Percentiles rank a stretch among this genome's conserved stretches.
Conservation (phyloP, 2,113 vertebrate genomes). For the Tinamus guttatus region DNA sequence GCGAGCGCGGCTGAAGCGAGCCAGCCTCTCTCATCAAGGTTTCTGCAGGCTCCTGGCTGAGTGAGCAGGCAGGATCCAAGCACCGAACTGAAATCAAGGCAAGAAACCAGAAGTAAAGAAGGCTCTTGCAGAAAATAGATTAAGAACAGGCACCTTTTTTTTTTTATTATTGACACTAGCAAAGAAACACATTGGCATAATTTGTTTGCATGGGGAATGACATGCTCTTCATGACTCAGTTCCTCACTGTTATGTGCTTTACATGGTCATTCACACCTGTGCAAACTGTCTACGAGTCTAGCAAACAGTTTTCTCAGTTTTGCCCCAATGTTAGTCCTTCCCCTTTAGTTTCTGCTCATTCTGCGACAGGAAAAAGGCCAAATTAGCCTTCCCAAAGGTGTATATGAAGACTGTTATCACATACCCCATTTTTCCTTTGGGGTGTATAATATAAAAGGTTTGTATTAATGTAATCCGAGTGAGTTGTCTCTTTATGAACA, state of each 20-base stretch:
- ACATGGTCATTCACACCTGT: not conserved
- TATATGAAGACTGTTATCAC: fast-evolving
- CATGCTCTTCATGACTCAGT: not conserved
- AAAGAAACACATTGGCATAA: not conserved
- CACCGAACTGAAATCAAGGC: not conserved
- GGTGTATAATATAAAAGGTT: not conserved
- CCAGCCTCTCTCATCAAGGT: constrained; percentile 6
- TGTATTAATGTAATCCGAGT: not conserved
- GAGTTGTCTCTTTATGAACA: not conserved
- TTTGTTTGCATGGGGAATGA: not conserved
- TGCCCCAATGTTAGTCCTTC: fast-evolving
- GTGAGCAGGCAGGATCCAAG: constrained; percentile 52
- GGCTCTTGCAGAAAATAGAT: not conserved
- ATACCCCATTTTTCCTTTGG: not conserved
- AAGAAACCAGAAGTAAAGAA: not conserved
- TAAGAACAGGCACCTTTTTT: constrained; percentile 7
- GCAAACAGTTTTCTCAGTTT: not conserved
- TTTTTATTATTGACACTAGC: not conserved
- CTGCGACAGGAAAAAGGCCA: fast-evolving
- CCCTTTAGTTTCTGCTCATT: not conserved
- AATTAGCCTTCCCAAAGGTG: not conserved
- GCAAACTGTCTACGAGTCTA: not conserved
- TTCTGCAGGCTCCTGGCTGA: constrained; percentile 55
- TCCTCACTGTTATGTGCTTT: not conserved
- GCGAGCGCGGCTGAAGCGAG: not conserved